Evolutionary conservation across 2,797 vertebrate genomes (phyloP).

Genomic region (Sebastes oblongus): DNA sequence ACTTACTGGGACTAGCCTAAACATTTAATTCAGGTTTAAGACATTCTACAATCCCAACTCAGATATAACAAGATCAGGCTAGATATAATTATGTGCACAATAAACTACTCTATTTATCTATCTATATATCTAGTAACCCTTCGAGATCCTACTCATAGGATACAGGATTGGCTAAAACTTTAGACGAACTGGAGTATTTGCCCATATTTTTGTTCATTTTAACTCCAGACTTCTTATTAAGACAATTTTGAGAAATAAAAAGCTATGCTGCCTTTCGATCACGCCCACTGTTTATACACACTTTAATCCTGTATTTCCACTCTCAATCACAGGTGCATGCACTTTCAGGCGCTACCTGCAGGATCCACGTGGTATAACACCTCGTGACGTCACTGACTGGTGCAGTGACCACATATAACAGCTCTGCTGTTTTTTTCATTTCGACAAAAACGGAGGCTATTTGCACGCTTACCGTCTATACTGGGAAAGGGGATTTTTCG

Average conservation of each 20-base stretch:
- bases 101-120: neutral
- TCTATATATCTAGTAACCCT: neutral
- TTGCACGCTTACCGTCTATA: no score
- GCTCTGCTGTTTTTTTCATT: neutral
- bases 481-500: neutral
- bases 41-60: neutral
- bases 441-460: neutral
- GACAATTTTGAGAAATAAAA: neutral
- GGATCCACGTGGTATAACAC: conserved; percentile 35
- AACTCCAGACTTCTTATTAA: neutral
- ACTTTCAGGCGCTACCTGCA: conserved; percentile 14
- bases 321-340: neutral
- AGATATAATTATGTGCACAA: neutral
- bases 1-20: neutral
- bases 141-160: neutral
- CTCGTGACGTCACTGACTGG: conserved; percentile 30
- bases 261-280: neutral
- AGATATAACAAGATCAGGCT: neutral
- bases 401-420: conserved; percentile 36
- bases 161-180: neutral
- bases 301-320: neutral
- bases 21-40: neutral
- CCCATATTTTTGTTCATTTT: neutral
- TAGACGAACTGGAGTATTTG: neutral
- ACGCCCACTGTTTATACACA: neutral